These are phyloP conservation scores for Torymus auratus DNA, from an alignment of 2,888 invertebrate genomes.

Conservation along the genomic window DNA sequence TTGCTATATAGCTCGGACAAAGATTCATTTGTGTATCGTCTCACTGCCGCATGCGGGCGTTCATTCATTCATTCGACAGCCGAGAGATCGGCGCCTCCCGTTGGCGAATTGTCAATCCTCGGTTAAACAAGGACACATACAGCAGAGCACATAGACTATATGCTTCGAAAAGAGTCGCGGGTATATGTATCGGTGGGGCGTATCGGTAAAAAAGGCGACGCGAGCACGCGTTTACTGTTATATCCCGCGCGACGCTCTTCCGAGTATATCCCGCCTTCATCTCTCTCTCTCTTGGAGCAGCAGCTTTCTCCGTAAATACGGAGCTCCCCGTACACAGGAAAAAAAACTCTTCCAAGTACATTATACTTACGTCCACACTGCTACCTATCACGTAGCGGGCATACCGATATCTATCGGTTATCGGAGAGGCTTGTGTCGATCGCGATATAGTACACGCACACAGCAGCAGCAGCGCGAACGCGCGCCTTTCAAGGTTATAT, in stretches of 20 bases:
- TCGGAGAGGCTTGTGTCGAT: slow-evolving; percentile 11
- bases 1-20: slow-evolving; percentile 8
- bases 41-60: slow-evolving; percentile 5
- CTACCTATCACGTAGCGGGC: too few relatives aligned
- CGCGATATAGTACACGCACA: not conserved
- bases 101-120: too few relatives aligned
- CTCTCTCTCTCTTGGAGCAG: not conserved
- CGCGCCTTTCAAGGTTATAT: slow-evolving; percentile 56
- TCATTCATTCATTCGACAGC: not conserved
- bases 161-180: too few relatives aligned
- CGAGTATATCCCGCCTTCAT: not conserved
- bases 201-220: not conserved
- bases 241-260: too few relatives aligned
- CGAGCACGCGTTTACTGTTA: not conserved
- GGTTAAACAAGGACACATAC: too few relatives aligned
- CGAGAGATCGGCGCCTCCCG: too few relatives aligned
- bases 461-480: slow-evolving; percentile 1
- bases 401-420: not conserved
- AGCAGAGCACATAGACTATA: too few relatives aligned
- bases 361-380: too few relatives aligned
- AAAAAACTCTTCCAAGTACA: too few relatives aligned
- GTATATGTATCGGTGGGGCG: too few relatives aligned
- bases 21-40: slow-evolving; percentile 23
- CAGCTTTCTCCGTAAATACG: too few relatives aligned
- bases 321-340: too few relatives aligned